phyloP scores from a whole-genome alignment of 2,113 vertebrate species.

The cat (Felis catus) region DNA sequence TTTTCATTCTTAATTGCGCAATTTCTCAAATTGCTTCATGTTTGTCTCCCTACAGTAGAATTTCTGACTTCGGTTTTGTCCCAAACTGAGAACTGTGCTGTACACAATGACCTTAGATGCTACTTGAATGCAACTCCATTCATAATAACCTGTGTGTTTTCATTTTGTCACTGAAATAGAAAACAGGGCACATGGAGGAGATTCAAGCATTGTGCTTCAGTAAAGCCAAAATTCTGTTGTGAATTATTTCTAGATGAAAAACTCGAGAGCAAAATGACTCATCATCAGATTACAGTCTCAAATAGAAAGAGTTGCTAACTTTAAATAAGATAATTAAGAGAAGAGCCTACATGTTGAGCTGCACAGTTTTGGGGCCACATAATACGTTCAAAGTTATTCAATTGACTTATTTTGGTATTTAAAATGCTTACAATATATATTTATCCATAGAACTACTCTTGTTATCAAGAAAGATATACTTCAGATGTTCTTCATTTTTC shows the following conservation, averaged over 20 bases:
- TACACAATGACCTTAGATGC: not conserved
- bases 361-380: not conserved
- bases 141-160: not conserved
- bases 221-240: not conserved
- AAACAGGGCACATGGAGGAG: not conserved
- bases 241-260: conserved; percentile 16
- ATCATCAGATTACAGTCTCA: not conserved
- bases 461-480: conserved; percentile 13
- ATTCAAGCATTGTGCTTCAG: not conserved
- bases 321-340: conserved; percentile 13
- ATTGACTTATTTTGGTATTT: not conserved
- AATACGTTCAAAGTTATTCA: not conserved
- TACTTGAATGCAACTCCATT: not conserved
- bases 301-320: not conserved
- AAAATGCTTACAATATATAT: not conserved
- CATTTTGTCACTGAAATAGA: not conserved
- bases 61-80: not conserved
- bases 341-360: not conserved
- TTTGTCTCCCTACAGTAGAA: not conserved
- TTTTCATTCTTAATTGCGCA: not conserved
- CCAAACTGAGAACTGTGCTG: not conserved
- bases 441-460: not conserved
- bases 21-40: not conserved
- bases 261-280: not conserved
- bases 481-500: not conserved